Conservation (phyloP, 2,113 vertebrate species). For the Pristiophorus japonicus region DNA sequence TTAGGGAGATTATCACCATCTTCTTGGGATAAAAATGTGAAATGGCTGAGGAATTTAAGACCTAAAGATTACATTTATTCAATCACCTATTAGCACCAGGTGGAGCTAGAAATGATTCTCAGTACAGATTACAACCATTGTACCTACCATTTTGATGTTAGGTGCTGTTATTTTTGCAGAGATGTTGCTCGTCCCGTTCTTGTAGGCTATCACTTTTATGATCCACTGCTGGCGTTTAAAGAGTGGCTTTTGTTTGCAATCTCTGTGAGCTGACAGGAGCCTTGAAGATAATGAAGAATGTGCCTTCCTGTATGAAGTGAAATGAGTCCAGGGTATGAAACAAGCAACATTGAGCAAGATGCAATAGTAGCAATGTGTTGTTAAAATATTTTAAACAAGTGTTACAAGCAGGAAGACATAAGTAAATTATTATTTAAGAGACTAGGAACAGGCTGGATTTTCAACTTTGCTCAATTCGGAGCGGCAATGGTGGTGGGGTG, state of each 20-base stretch:
- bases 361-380: not conserved
- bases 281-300: slow-evolving; percentile 44
- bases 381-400: not conserved
- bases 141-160: slow-evolving; percentile 48
- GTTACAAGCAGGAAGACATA: not conserved
- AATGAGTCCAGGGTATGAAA: not conserved
- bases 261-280: slow-evolving; percentile 40
- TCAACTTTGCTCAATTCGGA: no score
- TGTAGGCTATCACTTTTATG: slow-evolving; percentile 53
- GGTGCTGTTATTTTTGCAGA: slow-evolving; percentile 48
- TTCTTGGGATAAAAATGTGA: not conserved
- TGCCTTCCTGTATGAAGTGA: slow-evolving; percentile 40
- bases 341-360: not conserved
- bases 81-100: not conserved
- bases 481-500: no score
- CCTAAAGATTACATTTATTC: not conserved
- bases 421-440: not conserved
- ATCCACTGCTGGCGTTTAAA: slow-evolving; percentile 50
- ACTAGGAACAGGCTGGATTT: no score
- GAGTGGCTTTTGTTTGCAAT: slow-evolving; percentile 44
- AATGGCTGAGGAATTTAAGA: not conserved
- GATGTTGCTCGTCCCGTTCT: slow-evolving; percentile 48
- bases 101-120: not conserved
- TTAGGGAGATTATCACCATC: not conserved
- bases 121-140: slow-evolving; percentile 40